Evolutionary conservation across 2,888 invertebrate genomes (phyloP), one percentile per base, ranked within the genome.

Genomic region (Cylloceria caligata): DNA sequence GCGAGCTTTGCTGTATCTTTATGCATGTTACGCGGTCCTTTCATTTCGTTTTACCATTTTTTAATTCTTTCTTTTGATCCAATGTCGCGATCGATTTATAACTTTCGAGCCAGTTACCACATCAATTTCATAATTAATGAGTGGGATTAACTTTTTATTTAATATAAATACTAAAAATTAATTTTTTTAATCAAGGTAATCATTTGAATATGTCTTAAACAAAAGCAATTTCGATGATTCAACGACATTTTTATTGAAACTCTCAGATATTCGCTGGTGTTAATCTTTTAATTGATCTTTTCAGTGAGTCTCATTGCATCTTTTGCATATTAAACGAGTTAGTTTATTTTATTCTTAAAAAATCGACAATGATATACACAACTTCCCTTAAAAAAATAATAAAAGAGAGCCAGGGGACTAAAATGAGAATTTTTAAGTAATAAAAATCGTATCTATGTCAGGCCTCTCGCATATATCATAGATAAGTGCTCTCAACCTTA

Each of bases 391-490:
- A 24, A 19, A 9, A 21, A 6, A 19, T 9, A 9, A 47, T 49
- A 49, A 52, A 52, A 24, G 24, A 24, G 52, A 52, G 52, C 24
- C 52, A 9, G 9, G 52, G 11, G 16, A 45, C 16, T 11, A 39
- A 19, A 52, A 19, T 49, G 24, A 55, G 49, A 39, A 47, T 45
- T 64, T 69, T 45, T 24, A 75, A 71, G 77, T 57, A 60, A 64
- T 72, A 72, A 71, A 76, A 73, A 77, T 81, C 73, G 60, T 77
- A 77, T 36, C 19, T 47, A 16, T 73, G 76, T 81, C 72, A 73
- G 76, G 72, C 72, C 21, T 49, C 34, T 49, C 36, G 6, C 68
- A 47, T 71, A 67, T 72, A 76, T 81, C 34, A 67, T 13, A 76
- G 68, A 57, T 74, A 81, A 78, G 78, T 78, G 78, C 78, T 72